Evolutionary conservation across 2,888 invertebrate genomes (phyloP).

Genomic region (Andrena flavipes): DNA sequence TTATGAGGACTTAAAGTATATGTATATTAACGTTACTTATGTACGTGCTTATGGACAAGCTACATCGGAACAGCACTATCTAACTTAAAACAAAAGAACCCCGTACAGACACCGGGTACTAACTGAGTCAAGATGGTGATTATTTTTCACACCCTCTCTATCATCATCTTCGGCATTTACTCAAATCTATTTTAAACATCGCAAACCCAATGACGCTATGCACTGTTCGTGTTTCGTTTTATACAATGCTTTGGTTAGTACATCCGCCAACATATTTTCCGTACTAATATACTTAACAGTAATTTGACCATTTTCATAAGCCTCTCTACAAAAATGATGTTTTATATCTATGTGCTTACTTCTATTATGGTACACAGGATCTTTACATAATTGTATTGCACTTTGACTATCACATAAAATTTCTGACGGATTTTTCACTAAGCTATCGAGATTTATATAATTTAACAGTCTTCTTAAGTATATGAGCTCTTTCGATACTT

Average conservation of each 20-base stretch:
- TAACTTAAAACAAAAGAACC: too few species aligned
- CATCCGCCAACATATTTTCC: neutral
- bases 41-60: too few species aligned
- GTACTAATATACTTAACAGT: conserved; percentile 2
- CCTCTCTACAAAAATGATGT: conserved; percentile 13
- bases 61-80: too few species aligned
- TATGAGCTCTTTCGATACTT: conserved; percentile 6
- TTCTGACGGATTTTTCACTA: neutral
- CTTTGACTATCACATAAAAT: conserved; percentile 29
- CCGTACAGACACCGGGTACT: too few species aligned
- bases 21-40: too few species aligned
- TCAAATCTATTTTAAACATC: neutral
- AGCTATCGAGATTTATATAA: neutral
- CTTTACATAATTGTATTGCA: conserved; percentile 28
- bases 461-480: conserved; percentile 10
- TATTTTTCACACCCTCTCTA: too few species aligned
- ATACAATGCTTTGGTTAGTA: conserved; percentile 14
- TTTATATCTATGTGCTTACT: conserved; percentile 32
- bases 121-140: too few species aligned
- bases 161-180: too few species aligned
- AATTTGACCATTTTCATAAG: conserved; percentile 10
- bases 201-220: conserved; percentile 9
- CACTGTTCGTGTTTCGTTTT: conserved; percentile 3
- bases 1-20: too few species aligned
- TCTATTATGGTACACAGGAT: conserved; percentile 8